Percentiles rank a stretch among this genome's conserved stretches.
phyloP scores from a whole-genome alignment of 2,888 invertebrate genomes.

The Norana najaformis region DNA sequence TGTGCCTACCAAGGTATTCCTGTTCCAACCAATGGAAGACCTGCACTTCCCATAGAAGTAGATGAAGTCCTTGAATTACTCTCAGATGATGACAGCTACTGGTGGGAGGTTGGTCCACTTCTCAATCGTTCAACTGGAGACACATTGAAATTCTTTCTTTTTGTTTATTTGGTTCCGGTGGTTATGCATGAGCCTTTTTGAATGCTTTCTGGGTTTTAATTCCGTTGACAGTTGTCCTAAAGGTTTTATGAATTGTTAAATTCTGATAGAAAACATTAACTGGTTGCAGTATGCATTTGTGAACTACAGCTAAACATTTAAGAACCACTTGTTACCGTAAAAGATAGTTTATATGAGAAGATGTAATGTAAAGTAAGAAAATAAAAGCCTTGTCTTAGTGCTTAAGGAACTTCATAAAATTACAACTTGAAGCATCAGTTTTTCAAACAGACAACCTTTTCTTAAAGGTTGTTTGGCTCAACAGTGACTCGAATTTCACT shows the following conservation, averaged over 20 bases:
- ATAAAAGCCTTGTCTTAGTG: background rate
- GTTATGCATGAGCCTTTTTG: too few species aligned
- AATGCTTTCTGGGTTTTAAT: too few species aligned
- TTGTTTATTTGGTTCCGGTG: background rate
- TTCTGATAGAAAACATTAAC: background rate
- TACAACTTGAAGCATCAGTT: background rate
- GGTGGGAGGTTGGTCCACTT: conserved; percentile 58
- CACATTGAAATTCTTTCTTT: background rate
- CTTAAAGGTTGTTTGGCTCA: background rate
- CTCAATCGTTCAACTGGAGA: background rate
- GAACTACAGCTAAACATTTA: too few species aligned
- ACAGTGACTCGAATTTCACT: background rate
- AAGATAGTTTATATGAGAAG: too few species aligned
- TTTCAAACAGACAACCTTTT: background rate
- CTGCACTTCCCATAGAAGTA: conserved; percentile 49
- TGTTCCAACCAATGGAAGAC: conserved; percentile 47
- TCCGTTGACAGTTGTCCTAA: background rate
- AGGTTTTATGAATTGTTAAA: background rate
- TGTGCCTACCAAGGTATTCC: conserved; percentile 43
- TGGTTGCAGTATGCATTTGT: background rate
- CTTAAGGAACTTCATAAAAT: background rate
- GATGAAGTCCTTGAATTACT: conserved; percentile 59
- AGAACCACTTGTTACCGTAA: too few species aligned
- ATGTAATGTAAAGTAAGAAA: background rate
- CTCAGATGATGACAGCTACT: conserved; percentile 52